These are phyloP conservation scores for Phallusia fumigata DNA, from an alignment of 23 tunicate genomes.

Conservation along the genomic window DNA sequence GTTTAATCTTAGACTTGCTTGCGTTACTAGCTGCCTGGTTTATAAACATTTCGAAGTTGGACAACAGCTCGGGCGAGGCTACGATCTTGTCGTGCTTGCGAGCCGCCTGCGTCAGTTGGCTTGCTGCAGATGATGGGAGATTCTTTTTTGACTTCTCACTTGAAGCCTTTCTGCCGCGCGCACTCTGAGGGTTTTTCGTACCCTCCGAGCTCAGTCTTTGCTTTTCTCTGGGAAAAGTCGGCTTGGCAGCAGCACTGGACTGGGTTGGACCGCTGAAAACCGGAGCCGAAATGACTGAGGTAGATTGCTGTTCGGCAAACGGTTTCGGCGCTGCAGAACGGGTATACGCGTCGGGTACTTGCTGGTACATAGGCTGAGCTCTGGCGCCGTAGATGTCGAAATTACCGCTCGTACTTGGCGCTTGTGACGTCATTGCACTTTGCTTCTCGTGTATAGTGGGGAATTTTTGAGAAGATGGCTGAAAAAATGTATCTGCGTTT, in stretches of 20 bases:
- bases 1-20: neutral
- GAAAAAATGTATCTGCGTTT: neutral
- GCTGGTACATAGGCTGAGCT: too few relatives aligned
- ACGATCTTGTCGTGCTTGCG: neutral
- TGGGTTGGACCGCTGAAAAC: too few relatives aligned
- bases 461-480: neutral
- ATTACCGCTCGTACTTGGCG: neutral
- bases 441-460: neutral
- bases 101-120: neutral
- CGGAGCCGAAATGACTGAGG: too few relatives aligned
- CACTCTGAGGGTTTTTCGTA: neutral
- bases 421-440: neutral
- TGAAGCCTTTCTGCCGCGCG: neutral
- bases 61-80: constrained; percentile 1
- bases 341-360: too few relatives aligned
- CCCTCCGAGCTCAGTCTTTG: neutral
- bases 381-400: too few relatives aligned
- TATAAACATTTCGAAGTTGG: constrained; percentile 6
- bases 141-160: neutral
- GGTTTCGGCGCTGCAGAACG: too few relatives aligned
- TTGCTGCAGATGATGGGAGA: neutral
- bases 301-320: too few relatives aligned
- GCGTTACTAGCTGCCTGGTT: constrained; percentile 1
- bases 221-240: neutral
- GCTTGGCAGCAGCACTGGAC: neutral